Evolutionary conservation across 2,888 invertebrate genomes (phyloP).

Genomic region (Cosmia pyralina): DNA sequence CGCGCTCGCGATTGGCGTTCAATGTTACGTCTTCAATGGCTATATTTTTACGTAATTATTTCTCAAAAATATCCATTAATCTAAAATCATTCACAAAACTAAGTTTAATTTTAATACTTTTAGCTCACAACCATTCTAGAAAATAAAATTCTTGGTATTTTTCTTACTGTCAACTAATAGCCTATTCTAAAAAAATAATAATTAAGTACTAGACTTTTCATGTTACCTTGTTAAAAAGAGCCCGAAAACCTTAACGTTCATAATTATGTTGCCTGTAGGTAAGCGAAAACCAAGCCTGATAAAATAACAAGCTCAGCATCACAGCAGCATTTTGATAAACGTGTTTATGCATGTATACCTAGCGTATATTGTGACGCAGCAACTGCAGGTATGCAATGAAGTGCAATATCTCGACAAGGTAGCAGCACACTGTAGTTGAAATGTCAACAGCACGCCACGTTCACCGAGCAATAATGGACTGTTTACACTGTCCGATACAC

Average conservation of each 20-base stretch:
- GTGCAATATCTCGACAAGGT: constrained; percentile 60
- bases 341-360: constrained; percentile 8
- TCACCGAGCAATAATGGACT: constrained; percentile 64
- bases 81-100: too few species aligned
- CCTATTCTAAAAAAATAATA: neutral
- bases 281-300: neutral
- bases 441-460: constrained; percentile 68
- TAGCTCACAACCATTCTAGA: too few species aligned
- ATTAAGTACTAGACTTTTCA: too few species aligned
- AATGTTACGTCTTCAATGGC: too few species aligned
- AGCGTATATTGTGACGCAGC: constrained; percentile 10
- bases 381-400: constrained; percentile 50
- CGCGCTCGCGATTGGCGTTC: too few species aligned
- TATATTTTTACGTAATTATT: too few species aligned
- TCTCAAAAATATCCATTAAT: too few species aligned
- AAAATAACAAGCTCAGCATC: neutral
- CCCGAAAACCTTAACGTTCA: neutral
- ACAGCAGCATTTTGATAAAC: constrained; percentile 7
- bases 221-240: too few species aligned
- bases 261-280: neutral
- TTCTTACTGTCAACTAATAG: too few species aligned
- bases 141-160: too few species aligned
- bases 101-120: too few species aligned
- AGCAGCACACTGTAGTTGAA: constrained; percentile 66
- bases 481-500: constrained; percentile 60